Evolutionary conservation across 2,113 vertebrate genomes (phyloP).

Genomic region (Cinclus mexicanus): DNA sequence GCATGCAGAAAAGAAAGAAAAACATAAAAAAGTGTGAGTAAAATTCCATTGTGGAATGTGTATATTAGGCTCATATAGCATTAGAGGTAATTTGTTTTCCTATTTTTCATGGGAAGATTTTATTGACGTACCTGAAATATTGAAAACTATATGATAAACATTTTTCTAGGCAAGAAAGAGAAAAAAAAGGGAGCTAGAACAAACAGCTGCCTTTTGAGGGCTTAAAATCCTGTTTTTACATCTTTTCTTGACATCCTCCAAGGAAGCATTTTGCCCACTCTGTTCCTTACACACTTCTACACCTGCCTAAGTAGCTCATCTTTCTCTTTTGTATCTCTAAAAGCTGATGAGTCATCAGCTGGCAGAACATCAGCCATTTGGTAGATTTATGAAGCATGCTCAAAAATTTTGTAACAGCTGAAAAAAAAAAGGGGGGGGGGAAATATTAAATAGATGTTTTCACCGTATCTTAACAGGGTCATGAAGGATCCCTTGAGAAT

Average conservation of each 20-base stretch:
- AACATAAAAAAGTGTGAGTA: background rate
- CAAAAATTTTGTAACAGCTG: background rate
- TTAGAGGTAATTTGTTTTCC: background rate
- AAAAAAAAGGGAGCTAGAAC: background rate
- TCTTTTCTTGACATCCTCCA: background rate
- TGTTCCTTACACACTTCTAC: background rate
- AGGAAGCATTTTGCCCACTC: background rate
- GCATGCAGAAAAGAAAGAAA: background rate
- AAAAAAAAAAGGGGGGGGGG: background rate
- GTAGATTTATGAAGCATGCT: background rate
- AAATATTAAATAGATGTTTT: background rate
- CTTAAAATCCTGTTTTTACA: background rate
- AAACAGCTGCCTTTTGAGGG: background rate
- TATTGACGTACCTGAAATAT: background rate
- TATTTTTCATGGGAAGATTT: background rate
- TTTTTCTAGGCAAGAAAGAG: background rate
- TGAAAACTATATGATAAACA: background rate
- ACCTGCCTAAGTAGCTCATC: background rate
- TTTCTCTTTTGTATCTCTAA: background rate
- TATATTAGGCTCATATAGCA: background rate
- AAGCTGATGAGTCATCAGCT: slow-evolving; percentile 1
- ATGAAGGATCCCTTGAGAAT: background rate
- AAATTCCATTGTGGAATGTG: background rate
- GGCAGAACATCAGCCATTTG: background rate
- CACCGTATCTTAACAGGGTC: background rate